These are phyloP conservation scores for Epizoanthus illoricatus DNA, from an alignment of 92 coral and sea anemone genomes.

Conservation along the genomic window DNA sequence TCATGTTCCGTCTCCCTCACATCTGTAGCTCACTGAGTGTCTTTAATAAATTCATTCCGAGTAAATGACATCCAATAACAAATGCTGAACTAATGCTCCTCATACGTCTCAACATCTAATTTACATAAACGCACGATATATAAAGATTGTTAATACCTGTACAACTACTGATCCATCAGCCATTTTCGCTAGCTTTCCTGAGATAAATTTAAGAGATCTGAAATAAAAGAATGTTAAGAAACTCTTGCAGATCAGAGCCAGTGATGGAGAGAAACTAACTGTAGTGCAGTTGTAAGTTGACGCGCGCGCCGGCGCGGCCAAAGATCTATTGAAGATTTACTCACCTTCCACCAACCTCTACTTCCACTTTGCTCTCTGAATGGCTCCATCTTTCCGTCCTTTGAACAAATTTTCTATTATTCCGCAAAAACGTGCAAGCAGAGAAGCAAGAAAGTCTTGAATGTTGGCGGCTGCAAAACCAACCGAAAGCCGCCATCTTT, in stretches of 20 bases:
- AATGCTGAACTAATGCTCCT: too few relatives aligned
- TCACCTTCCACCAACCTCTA: slow-evolving; percentile 39
- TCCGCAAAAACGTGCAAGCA: slow-evolving; percentile 9
- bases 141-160: background rate
- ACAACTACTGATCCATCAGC: slow-evolving; percentile 36
- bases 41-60: too few relatives aligned
- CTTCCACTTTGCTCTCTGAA: slow-evolving; percentile 39
- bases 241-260: background rate
- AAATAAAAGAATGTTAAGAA: background rate
- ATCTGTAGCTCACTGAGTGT: too few relatives aligned
- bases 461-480: slow-evolving; percentile 31
- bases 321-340: background rate
- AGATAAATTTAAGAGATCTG: slow-evolving; percentile 22
- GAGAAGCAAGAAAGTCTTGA: slow-evolving; percentile 10
- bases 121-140: too few relatives aligned
- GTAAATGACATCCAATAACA: too few relatives aligned
- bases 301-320: background rate
- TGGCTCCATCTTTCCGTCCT: slow-evolving; percentile 31
- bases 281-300: too few relatives aligned
- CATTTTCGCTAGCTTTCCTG: slow-evolving; percentile 34
- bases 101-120: too few relatives aligned
- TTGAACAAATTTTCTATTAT: background rate
- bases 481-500: slow-evolving; percentile 37
- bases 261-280: background rate
- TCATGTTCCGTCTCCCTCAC: too few relatives aligned